Percentiles rank a stretch among this genome's conserved stretches.
These are phyloP conservation scores for Stomorhina lunata DNA, from an alignment of 2,888 invertebrate genomes.

Conservation along the genomic window DNA sequence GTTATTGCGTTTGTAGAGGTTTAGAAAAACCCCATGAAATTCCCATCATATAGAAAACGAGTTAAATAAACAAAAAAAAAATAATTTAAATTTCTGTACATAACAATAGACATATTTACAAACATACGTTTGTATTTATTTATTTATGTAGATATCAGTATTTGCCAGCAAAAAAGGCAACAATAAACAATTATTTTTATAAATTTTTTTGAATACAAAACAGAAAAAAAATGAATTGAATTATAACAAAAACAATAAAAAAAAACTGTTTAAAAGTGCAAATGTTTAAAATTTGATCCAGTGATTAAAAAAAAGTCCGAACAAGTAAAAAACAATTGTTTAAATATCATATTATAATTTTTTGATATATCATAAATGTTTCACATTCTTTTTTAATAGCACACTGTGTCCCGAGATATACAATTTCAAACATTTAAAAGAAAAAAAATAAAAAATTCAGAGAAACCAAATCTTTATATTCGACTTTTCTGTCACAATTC, in stretches of 20 bases:
- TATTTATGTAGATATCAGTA: conserved; percentile 37
- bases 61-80: conserved; percentile 63
- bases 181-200: conserved; percentile 49
- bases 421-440: too few species aligned
- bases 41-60: conserved; percentile 77
- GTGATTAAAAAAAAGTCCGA: neutral
- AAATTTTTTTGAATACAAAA: neutral
- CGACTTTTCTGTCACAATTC: too few species aligned
- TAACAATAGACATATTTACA: conserved; percentile 2
- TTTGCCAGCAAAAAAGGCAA: conserved; percentile 61
- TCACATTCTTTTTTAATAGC: too few species aligned
- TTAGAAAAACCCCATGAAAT: conserved; percentile 80
- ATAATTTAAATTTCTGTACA: conserved; percentile 61
- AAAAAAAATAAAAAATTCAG: too few species aligned
- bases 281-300: conserved; percentile 25
- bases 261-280: neutral
- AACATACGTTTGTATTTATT: neutral
- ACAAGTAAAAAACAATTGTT: too few species aligned
- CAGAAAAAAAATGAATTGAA: neutral
- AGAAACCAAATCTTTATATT: too few species aligned
- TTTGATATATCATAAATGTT: too few species aligned
- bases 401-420: too few species aligned
- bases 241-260: conserved; percentile 23
- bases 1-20: conserved; percentile 73
- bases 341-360: too few species aligned